Percentiles rank a stretch among this genome's conserved stretches.
Conservation (phyloP, 2,797 vertebrate genomes). For the Australoheros facetus region DNA sequence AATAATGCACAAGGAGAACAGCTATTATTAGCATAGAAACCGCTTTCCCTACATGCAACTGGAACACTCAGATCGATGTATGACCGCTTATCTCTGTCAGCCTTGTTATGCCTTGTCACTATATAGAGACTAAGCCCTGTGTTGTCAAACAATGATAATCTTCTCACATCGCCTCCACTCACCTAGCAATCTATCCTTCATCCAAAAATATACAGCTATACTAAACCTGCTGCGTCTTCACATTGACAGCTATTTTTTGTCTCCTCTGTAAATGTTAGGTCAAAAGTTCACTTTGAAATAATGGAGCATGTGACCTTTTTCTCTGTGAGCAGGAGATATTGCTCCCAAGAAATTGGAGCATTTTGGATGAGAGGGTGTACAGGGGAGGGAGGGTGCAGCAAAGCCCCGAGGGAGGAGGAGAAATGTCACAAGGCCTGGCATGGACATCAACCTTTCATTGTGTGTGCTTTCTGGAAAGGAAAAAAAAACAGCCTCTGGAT, state of each 20-base stretch:
- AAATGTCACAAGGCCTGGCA: slow-evolving; percentile 79
- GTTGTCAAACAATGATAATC: slow-evolving; percentile 56
- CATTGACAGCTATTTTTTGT: slow-evolving; percentile 70
- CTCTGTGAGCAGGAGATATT: slow-evolving; percentile 72
- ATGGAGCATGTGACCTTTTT: slow-evolving; percentile 84
- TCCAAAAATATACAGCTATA: slow-evolving; percentile 50
- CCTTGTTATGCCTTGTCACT: slow-evolving; percentile 21
- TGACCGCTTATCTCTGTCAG: slow-evolving; percentile 37
- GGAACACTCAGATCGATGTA: slow-evolving; percentile 45
- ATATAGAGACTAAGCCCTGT: background rate
- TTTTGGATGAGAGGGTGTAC: slow-evolving; percentile 71
- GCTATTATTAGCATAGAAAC: slow-evolving; percentile 63
- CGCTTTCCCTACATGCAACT: slow-evolving; percentile 17
- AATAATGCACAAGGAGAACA: slow-evolving; percentile 29
- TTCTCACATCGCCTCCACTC: slow-evolving; percentile 22
- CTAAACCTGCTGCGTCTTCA: slow-evolving; percentile 61
- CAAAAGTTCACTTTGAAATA: slow-evolving; percentile 82
- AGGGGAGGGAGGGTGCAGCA: slow-evolving; percentile 19
- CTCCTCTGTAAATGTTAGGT: slow-evolving; percentile 82
- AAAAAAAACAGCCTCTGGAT: slow-evolving; percentile 21
- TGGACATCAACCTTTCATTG: slow-evolving; percentile 67
- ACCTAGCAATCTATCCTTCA: slow-evolving; percentile 39
- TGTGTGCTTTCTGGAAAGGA: slow-evolving; percentile 21
- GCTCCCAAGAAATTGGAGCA: slow-evolving; percentile 72
- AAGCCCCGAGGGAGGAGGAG: slow-evolving; percentile 70